Evolutionary conservation across 2,888 invertebrate species (phyloP).

Genomic region (Neoitamus cyanurus): DNA sequence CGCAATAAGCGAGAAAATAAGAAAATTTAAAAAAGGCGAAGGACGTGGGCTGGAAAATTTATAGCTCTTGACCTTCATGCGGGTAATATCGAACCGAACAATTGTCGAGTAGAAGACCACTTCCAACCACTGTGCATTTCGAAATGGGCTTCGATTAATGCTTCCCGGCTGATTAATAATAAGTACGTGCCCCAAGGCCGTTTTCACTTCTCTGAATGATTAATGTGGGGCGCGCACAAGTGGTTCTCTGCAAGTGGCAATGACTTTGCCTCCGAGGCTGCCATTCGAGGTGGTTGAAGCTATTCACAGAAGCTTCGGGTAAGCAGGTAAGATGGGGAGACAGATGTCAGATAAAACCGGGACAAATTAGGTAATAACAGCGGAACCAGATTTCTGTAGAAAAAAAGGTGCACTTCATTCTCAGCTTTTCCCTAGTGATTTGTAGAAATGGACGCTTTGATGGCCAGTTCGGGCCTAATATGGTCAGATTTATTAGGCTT

Average conservation of each 20-base stretch:
- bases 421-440: background rate
- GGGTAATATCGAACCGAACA: background rate
- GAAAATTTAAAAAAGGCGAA: background rate
- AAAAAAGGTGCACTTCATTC: background rate
- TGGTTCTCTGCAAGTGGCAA: background rate
- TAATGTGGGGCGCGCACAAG: background rate
- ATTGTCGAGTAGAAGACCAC: background rate
- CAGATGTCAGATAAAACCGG: background rate
- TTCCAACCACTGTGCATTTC: background rate
- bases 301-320: background rate
- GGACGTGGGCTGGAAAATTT: background rate
- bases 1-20: background rate
- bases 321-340: background rate
- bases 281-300: background rate
- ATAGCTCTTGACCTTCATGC: background rate
- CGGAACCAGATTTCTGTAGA: background rate
- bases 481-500: background rate
- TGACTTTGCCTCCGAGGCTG: background rate
- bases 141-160: background rate
- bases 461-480: background rate
- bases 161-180: background rate
- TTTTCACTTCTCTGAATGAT: conserved; percentile 24
- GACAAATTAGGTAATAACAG: background rate
- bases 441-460: background rate
- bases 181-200: background rate